phyloP scores from a whole-genome alignment of 2,797 vertebrate genomes.

The Sorex maritimensis region DNA sequence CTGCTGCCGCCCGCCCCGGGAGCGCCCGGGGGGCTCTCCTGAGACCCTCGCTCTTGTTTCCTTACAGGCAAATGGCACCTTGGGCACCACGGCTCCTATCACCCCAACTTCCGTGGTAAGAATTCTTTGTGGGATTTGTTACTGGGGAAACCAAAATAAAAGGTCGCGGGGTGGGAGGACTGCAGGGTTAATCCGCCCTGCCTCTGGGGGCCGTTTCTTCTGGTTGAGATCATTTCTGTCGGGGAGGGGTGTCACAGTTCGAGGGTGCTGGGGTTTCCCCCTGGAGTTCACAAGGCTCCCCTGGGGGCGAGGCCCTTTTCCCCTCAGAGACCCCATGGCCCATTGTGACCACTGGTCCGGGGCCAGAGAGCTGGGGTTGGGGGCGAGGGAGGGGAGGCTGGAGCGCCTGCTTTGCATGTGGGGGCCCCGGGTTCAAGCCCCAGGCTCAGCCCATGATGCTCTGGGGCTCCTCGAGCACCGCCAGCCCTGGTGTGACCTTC shows the following conservation, averaged over 20 bases:
- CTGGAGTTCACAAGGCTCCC: neutral
- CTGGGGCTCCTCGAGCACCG: too few relatives aligned
- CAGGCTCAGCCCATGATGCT: too few relatives aligned
- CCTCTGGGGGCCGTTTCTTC: neutral
- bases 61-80: conserved; percentile 97
- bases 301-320: too few relatives aligned
- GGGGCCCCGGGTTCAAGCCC: too few relatives aligned
- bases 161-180: neutral
- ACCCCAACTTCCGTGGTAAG: conserved; percentile 95
- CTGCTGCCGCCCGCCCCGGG: neutral
- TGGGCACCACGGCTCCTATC: conserved; percentile 94
- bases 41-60: conserved; percentile 81
- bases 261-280: neutral
- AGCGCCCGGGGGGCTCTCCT: neutral
- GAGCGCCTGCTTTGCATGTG: too few relatives aligned
- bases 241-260: neutral
- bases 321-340: too few relatives aligned
- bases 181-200: neutral
- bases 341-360: too few relatives aligned
- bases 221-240: neutral
- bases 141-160: conserved; percentile 4
- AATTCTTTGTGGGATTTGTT: conserved; percentile 55
- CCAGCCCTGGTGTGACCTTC: too few relatives aligned
- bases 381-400: too few relatives aligned
- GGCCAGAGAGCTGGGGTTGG: too few relatives aligned